phyloP scores from a whole-genome alignment of 2,113 vertebrate genomes.

The Proteles cristata region DNA sequence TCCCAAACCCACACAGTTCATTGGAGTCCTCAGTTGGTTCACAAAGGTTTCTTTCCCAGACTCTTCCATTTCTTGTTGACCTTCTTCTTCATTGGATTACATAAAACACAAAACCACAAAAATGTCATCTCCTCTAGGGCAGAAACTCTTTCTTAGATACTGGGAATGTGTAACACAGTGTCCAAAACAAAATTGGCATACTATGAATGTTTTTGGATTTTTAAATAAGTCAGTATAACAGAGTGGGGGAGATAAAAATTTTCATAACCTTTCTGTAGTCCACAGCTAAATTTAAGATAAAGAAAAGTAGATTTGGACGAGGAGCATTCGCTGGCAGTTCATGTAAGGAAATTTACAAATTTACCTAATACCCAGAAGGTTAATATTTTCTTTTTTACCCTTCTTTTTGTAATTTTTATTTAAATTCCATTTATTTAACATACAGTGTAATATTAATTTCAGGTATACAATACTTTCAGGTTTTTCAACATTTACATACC shows the following conservation, averaged over 20 bases:
- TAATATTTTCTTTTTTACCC: neutral
- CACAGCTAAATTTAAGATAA: neutral
- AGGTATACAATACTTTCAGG: neutral
- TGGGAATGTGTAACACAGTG: neutral
- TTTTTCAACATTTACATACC: neutral
- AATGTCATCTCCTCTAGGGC: conserved; percentile 28
- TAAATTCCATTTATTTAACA: neutral
- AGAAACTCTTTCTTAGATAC: conserved; percentile 10
- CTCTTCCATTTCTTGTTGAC: conserved; percentile 19
- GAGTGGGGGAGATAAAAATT: neutral
- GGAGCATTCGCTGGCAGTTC: neutral
- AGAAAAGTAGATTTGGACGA: neutral
- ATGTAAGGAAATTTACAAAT: neutral
- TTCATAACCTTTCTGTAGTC: conserved; percentile 3
- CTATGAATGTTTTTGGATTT: neutral
- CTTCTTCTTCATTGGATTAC: neutral
- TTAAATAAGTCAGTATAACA: neutral
- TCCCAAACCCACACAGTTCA: neutral
- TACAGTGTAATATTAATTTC: neutral
- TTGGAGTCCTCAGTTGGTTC: neutral
- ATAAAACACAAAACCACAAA: conserved; percentile 62
- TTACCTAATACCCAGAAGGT: neutral
- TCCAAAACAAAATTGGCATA: neutral
- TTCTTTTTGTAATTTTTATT: neutral
- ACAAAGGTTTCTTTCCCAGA: neutral